These are phyloP conservation scores for Eumacrocentrus americanus DNA, from an alignment of 2,888 invertebrate genomes.

Conservation along the genomic window DNA sequence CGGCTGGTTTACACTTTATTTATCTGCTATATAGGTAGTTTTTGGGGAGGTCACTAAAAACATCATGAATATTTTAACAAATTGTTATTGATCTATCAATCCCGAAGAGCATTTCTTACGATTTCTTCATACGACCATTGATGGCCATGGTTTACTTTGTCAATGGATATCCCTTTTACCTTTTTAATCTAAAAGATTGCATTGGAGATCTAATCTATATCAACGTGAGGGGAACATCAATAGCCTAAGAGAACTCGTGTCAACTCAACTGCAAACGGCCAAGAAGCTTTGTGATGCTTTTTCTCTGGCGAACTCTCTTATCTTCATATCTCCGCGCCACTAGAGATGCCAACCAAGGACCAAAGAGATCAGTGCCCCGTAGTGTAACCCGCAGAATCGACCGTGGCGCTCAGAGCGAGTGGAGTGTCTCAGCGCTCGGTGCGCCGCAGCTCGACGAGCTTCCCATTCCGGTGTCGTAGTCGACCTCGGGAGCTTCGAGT, in stretches of 20 bases:
- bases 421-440: constrained; percentile 51
- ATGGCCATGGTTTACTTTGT: neutral
- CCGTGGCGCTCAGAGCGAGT: constrained; percentile 46
- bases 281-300: neutral
- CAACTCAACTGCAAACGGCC: neutral
- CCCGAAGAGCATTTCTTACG: neutral
- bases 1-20: constrained; percentile 38
- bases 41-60: too few relatives aligned
- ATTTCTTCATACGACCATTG: neutral
- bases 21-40: too few relatives aligned
- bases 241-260: neutral
- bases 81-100: too few relatives aligned
- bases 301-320: too few relatives aligned
- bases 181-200: neutral
- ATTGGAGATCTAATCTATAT: neutral
- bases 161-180: neutral
- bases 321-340: neutral
- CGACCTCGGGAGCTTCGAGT: constrained; percentile 55
- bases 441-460: constrained; percentile 47
- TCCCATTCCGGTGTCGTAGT: constrained; percentile 56
- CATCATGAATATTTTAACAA: too few relatives aligned
- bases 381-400: constrained; percentile 53
- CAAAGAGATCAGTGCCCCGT: constrained; percentile 18
- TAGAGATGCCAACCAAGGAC: neutral
- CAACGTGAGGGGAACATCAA: neutral